Percentiles rank a stretch among this genome's conserved stretches.
These are phyloP conservation scores for Protonemura montana DNA, from an alignment of 2,888 invertebrate species.

Conservation along the genomic window DNA sequence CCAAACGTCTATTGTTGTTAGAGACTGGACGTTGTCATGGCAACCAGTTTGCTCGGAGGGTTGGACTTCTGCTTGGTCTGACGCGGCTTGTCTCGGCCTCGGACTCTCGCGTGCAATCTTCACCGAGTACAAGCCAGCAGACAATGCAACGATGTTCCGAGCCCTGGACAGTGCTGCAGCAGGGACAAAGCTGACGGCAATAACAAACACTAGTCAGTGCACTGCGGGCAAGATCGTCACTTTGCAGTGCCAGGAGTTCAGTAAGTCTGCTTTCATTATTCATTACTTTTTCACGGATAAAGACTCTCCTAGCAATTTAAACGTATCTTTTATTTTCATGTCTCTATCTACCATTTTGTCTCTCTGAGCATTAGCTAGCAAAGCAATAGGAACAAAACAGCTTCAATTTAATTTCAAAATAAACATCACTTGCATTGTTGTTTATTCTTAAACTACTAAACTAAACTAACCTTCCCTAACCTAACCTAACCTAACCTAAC, in stretches of 20 bases:
- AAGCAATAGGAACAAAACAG: too few relatives aligned
- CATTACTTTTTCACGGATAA: constrained; percentile 19
- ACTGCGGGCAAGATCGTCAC: constrained; percentile 59
- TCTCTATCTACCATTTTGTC: too few relatives aligned
- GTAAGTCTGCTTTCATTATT: constrained; percentile 56
- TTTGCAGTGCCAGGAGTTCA: constrained; percentile 65
- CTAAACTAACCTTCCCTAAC: too few relatives aligned
- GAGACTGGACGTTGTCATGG: constrained; percentile 53
- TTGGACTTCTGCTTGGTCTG: constrained; percentile 64
- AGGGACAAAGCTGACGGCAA: constrained; percentile 19
- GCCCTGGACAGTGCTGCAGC: constrained; percentile 47
- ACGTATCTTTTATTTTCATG: too few relatives aligned
- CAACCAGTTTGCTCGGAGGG: constrained; percentile 63
- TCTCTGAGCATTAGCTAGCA: too few relatives aligned
- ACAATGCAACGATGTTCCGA: constrained; percentile 43
- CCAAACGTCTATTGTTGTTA: too few relatives aligned
- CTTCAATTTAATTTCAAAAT: too few relatives aligned
- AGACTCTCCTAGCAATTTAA: too few relatives aligned
- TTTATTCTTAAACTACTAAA: too few relatives aligned
- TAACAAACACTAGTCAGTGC: constrained; percentile 38
- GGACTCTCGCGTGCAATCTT: constrained; percentile 62
- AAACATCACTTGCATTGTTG: too few relatives aligned
- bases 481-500: too few relatives aligned
- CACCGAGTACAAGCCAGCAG: constrained; percentile 55
- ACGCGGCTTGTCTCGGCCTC: constrained; percentile 64